phyloP scores from a whole-genome alignment of 2,113 vertebrate species.

The Carollia perspicillata region DNA sequence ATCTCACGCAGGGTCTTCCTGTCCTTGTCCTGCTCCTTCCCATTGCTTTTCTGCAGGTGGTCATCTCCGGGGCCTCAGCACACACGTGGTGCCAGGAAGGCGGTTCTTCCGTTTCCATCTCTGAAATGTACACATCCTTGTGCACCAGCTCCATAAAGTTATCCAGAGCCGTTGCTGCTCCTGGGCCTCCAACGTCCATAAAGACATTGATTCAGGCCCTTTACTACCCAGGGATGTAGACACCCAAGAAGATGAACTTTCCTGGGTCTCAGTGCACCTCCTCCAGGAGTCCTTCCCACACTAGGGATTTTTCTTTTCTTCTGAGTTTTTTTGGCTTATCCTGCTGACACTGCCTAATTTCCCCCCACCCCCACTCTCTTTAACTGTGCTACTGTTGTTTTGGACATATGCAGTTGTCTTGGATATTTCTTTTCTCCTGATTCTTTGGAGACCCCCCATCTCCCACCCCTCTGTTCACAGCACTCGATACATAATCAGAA shows the following conservation, averaged over 20 bases:
- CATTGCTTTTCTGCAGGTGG: not conserved
- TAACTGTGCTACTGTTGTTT: not conserved
- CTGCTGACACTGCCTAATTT: not conserved
- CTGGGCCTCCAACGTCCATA: not conserved
- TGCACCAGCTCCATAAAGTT: not conserved
- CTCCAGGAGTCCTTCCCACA: not conserved
- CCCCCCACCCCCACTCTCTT: not conserved
- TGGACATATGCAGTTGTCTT: not conserved
- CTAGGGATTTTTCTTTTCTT: not conserved
- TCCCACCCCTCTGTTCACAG: rapidly evolving
- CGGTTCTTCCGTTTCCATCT: not conserved
- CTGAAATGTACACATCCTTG: not conserved
- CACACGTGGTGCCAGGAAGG: not conserved
- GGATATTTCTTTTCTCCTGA: not conserved
- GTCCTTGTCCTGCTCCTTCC: not conserved
- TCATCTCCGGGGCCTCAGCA: not conserved
- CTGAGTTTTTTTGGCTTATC: not conserved
- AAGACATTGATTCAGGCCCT: not conserved
- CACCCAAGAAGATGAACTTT: not conserved
- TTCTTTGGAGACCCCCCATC: not conserved
- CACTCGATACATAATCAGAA: not conserved
- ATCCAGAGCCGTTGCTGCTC: not conserved
- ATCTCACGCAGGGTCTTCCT: not conserved
- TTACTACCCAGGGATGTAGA: not conserved
- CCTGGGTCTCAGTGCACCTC: not conserved